Conservation (phyloP, 2,888 invertebrate species). For the Muschampia plurimacula region DNA sequence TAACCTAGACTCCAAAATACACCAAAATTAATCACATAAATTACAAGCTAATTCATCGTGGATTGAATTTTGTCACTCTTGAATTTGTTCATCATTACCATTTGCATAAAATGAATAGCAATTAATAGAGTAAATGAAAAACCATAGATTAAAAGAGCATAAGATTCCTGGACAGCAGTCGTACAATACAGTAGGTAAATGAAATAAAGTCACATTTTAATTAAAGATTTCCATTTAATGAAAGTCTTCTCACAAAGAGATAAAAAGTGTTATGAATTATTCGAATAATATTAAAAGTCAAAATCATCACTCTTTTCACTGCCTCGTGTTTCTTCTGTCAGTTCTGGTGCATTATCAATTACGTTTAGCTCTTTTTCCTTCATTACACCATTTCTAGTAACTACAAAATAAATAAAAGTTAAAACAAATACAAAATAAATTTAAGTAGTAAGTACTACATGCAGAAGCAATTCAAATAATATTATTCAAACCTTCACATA, state of each 20-base stretch:
- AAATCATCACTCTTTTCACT: conserved; percentile 62
- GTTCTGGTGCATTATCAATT: neutral
- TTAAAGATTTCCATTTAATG: neutral
- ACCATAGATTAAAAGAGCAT: no score
- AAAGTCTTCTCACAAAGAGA: neutral
- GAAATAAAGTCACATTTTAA: neutral
- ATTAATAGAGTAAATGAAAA: no score
- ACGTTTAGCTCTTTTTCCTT: neutral
- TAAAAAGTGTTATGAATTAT: neutral
- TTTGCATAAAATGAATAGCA: no score
- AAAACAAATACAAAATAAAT: neutral
- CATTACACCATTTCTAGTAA: neutral
- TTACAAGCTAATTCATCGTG: neutral
- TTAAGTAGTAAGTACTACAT: no score
- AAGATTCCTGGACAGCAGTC: neutral
- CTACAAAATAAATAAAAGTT: neutral
- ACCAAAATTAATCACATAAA: neutral
- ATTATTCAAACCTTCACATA: conserved; percentile 11
- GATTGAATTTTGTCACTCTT: neutral
- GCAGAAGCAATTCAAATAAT: neutral
- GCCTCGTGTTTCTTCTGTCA: conserved; percentile 4
- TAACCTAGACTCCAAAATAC: neutral
- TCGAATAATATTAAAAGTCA: conserved; percentile 57
- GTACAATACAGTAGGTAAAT: neutral
- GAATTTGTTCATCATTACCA: neutral